These are phyloP conservation scores for Cephalotes varians DNA, from an alignment of 2,888 invertebrate genomes.

Conservation along the genomic window DNA sequence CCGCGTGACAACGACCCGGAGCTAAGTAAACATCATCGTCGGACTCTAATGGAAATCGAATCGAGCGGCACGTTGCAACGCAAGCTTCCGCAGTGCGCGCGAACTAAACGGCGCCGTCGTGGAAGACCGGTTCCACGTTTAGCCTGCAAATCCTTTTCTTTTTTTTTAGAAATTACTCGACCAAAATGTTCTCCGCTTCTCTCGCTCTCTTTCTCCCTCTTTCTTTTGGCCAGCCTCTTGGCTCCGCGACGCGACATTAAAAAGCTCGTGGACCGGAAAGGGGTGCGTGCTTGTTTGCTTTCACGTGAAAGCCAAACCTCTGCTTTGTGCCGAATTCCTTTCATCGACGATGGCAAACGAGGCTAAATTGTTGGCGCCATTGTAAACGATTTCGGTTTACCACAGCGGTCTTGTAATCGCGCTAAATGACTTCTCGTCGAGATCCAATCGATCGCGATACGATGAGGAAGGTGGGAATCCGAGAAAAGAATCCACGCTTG, in stretches of 20 bases:
- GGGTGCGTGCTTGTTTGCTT: constrained; percentile 71
- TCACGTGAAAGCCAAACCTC: constrained; percentile 71
- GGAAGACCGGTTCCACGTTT: constrained; percentile 69
- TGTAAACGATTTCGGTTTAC: constrained; percentile 41
- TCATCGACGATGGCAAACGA: constrained; percentile 59
- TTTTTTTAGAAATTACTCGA: constrained; percentile 68
- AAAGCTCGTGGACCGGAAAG: constrained; percentile 53
- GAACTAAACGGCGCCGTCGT: constrained; percentile 62
- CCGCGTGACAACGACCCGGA: constrained; percentile 48
- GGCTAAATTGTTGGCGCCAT: constrained; percentile 64
- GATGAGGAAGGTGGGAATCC: background rate
- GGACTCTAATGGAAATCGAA: constrained; percentile 72
- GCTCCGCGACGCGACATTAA: constrained; percentile 59
- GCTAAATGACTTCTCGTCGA: constrained; percentile 5
- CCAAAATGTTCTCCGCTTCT: constrained; percentile 63
- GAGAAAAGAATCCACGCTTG: background rate
- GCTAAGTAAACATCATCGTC: constrained; percentile 69
- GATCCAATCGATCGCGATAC: constrained; percentile 21
- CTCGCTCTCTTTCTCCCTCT: constrained; percentile 39
- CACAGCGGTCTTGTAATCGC: constrained; percentile 35
- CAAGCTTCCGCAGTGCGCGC: constrained; percentile 41
- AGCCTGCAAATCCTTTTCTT: constrained; percentile 60
- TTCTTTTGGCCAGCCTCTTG: constrained; percentile 50
- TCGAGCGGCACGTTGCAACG: constrained; percentile 48
- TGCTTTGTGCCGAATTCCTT: constrained; percentile 62